These are phyloP conservation scores for Erebia ligea DNA, from an alignment of 2,888 invertebrate species.

Conservation along the genomic window DNA sequence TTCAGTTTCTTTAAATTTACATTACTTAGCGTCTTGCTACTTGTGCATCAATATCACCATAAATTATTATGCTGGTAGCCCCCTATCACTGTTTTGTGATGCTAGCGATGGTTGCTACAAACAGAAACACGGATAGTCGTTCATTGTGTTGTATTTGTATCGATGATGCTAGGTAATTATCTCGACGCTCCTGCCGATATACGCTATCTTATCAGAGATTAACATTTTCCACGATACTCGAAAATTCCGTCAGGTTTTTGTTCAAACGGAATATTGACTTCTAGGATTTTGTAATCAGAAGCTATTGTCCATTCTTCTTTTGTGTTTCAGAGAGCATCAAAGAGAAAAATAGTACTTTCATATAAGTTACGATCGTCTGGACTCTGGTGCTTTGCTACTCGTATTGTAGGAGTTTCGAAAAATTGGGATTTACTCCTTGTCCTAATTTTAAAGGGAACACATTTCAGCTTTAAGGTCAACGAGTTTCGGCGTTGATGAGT, in stretches of 20 bases:
- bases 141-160: background rate
- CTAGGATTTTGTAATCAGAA: background rate
- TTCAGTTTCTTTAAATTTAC: background rate
- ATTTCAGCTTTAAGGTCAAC: too few relatives aligned
- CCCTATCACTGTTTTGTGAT: background rate
- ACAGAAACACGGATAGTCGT: background rate
- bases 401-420: too few relatives aligned
- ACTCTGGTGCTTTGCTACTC: too few relatives aligned
- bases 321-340: too few relatives aligned
- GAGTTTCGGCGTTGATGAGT: too few relatives aligned
- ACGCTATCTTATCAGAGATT: constrained; percentile 5
- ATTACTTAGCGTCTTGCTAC: background rate
- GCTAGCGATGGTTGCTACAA: background rate
- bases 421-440: too few relatives aligned
- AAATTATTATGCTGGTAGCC: background rate
- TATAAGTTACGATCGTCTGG: too few relatives aligned
- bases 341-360: too few relatives aligned
- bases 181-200: background rate
- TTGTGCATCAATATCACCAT: background rate
- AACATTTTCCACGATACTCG: background rate
- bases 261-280: background rate
- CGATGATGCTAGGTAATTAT: background rate
- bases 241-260: background rate
- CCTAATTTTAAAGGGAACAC: too few relatives aligned
- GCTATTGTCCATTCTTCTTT: background rate